Percentiles rank a stretch among this genome's conserved stretches.
These are phyloP conservation scores for Cyaniris semiargus DNA, from an alignment of 2,888 invertebrate species.

Conservation along the genomic window DNA sequence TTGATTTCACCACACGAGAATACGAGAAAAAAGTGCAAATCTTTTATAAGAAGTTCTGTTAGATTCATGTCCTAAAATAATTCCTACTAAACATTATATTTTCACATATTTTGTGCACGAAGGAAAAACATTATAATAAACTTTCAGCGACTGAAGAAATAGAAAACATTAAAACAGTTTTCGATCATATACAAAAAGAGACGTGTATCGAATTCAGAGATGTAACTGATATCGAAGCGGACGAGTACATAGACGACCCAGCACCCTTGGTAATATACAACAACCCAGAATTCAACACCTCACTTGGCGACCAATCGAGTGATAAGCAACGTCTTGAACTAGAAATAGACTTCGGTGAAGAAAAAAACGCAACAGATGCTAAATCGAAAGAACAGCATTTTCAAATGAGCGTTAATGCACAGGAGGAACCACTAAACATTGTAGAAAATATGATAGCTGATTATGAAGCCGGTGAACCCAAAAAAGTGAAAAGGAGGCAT, in stretches of 20 bases:
- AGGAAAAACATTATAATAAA: background rate
- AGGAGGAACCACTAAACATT: background rate
- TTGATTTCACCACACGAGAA: too few relatives aligned
- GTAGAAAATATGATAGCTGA: background rate
- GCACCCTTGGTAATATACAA: constrained; percentile 26
- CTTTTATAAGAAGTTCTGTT: too few relatives aligned
- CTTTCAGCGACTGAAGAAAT: constrained; percentile 64
- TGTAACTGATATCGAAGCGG: constrained; percentile 39
- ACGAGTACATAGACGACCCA: constrained; percentile 32
- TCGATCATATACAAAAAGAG: constrained; percentile 66
- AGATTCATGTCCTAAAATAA: too few relatives aligned
- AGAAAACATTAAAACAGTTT: constrained; percentile 64
- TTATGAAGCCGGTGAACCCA: constrained; percentile 15
- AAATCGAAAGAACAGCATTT: background rate
- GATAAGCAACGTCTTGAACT: background rate
- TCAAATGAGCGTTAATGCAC: background rate
- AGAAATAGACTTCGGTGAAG: background rate
- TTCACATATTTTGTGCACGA: too few relatives aligned
- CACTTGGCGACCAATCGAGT: background rate
- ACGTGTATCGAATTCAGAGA: constrained; percentile 65
- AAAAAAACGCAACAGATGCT: constrained; percentile 1
- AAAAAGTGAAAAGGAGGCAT: background rate
- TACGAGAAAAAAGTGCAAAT: too few relatives aligned
- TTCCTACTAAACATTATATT: too few relatives aligned
- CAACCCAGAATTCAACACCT: background rate